Base-by-base conservation (phyloP, 2,888 invertebrate species). In the Amblyteles armatorius region DNA sequence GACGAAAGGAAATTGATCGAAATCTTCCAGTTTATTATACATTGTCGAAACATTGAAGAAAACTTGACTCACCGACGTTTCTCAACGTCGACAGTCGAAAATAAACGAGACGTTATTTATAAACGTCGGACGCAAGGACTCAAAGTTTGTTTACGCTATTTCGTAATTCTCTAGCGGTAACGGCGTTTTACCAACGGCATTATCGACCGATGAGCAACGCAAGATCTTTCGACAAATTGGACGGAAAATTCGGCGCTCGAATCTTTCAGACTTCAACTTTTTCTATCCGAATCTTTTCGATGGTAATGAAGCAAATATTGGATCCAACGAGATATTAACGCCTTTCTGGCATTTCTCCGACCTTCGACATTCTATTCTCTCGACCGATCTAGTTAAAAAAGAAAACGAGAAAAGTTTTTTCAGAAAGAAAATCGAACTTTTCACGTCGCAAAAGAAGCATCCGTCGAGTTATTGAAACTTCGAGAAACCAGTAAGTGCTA, bases 81-180 rank as follows among this genome's bases (percentile, higher is more conserved):
- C 82, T 83, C 79, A 80, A 80, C 63, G 60, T 68, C 77, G 77
- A 74, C 79, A 57, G 68, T 73, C 81, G 40, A 81, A 86, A 86
- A 86, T 86, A 86, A 85, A 80, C 72, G 52, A 65, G 33, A 60
- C 68, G 83, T 68, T 85, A 86, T 85, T 86, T 86, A 85, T 84
- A 84, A 82, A 71, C 13, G 55, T 76, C 29, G 48, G 79, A 63
- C 68, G 55, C 80, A 84, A 82, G 74, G 68, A 55, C 67, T 74
- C 33, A n/a, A 73, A 73, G 67, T 50, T 68, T 72, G 36, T 63
- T 77, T 36, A 72, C 65, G 69, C 19, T 44, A 79, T 79, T 84
- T 84, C 81, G 81, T 81, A 84, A 84, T 81, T 77, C 16, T 50
- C 71, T 6, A 29, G 36, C 36, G 63, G 57, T 29, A 60, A 76